Base-by-base conservation (phyloP, 2,888 invertebrate genomes). In the Drosophila anomalata region DNA sequence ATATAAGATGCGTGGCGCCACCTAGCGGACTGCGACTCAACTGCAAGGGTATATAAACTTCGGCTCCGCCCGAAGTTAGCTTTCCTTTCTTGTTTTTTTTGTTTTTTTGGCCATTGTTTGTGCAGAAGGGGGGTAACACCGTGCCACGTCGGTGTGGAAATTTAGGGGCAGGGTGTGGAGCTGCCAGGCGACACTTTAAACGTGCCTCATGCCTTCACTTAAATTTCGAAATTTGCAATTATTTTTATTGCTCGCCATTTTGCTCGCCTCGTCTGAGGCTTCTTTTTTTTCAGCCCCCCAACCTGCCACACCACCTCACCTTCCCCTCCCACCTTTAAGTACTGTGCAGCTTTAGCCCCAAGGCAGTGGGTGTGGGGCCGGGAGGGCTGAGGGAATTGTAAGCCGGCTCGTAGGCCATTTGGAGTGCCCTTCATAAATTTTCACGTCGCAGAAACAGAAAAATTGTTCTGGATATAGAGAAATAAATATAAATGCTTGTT, bases 241-340 rank as follows among this genome's bases (percentile, higher is more conserved):
- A 85, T 88, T 85, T 85, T 85, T 85, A 88, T 88, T 85, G 89
- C 89, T 73, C 57, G 75, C 78, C 87, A 88, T 85, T 85, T 84
- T 84, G 73, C 71, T 56, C 29, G 33, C 48, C 61, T 41, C 65
- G 33, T 9, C 36, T 47, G 26, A 22, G 33, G 48, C 31, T 54
- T 62, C 41, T 52, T 46, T 14, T 33, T 59, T 61, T 60, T 44
- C 39, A 3, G 22, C 36, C 39, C n/a, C 20, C 1, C 17, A 14
- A 4, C 12, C 46, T 8, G 22, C 12, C 46, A 12, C 14, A 22
- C 22, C 22, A 24, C 22, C 22, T 24, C 22, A 3, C 29, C 3
- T 29, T 9, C 31, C 14, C 4, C 14, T 2, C 12, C 39, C 14
- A 39, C 39, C 54, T 20, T 54, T 29, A 29, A 29, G 29, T 29